These are phyloP conservation scores for Acanthopleura granulata DNA, from an alignment of 2,888 invertebrate genomes.

Conservation along the genomic window DNA sequence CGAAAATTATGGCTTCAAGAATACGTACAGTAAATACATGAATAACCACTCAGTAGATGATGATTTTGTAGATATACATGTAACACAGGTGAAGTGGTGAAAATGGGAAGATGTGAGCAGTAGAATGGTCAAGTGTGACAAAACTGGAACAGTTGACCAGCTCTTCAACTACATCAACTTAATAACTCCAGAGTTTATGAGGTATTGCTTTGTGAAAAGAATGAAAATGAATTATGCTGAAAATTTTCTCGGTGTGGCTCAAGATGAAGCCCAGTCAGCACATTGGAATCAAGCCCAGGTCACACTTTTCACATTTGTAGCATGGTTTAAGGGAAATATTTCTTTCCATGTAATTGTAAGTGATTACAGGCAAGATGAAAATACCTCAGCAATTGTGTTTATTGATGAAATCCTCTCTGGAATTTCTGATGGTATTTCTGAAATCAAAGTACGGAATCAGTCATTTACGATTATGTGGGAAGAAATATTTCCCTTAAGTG, in stretches of 20 bases:
- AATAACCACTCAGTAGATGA: not conserved
- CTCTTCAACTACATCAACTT: slow-evolving; percentile 13
- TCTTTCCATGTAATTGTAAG: slow-evolving; percentile 12
- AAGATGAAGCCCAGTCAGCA: slow-evolving; percentile 21
- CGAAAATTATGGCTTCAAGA: slow-evolving; percentile 1
- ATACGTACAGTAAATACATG: not conserved
- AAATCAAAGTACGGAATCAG: slow-evolving; percentile 17
- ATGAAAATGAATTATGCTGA: slow-evolving; percentile 22
- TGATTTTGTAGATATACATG: not conserved
- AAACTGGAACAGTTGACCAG: slow-evolving; percentile 10
- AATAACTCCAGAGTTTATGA: not conserved
- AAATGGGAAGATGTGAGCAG: slow-evolving; percentile 4
- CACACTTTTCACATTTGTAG: slow-evolving; percentile 19
- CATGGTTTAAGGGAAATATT: slow-evolving; percentile 8
- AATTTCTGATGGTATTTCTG: not conserved
- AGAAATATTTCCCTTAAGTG: too few relatives aligned
- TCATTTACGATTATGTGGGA: too few relatives aligned
- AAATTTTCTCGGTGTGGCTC: slow-evolving; percentile 6
- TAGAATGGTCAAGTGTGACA: not conserved
- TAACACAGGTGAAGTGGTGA: slow-evolving; percentile 3
- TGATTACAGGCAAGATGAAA: slow-evolving; percentile 15
- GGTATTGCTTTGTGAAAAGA: slow-evolving; percentile 13
- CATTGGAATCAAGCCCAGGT: slow-evolving; percentile 20
- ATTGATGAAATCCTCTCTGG: slow-evolving; percentile 10
- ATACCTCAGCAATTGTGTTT: slow-evolving; percentile 17